Evolutionary conservation across 2,888 invertebrate species (phyloP), one percentile per base, ranked within the genome.

Genomic region (Oscheius sp.): DNA sequence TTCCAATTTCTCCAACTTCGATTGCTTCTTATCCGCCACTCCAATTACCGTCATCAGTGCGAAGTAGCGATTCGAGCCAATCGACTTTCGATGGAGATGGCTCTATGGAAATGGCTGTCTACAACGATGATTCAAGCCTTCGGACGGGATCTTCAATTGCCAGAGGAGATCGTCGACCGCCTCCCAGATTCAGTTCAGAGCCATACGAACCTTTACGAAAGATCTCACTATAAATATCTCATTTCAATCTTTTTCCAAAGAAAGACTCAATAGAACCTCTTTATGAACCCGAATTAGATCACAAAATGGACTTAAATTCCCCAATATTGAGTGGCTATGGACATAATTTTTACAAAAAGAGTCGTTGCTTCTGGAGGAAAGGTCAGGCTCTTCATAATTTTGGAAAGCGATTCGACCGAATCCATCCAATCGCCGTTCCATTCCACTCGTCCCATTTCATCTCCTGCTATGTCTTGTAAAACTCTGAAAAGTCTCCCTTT

Each of bases 301-400:
- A 48, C 48, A 20, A 20, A 33, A 37, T 37, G 20, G 27, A 61
- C 42, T 20, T 57, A 57, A 4, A 20, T n/a, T 20, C 61, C 72
- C 52, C 74, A 76, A 65, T 77, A 77, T n/a, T 71, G 63, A 20
- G 65, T 72, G 6, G 77, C 72, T 34, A 77, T 75, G 23, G 74
- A 72, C 52, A 71, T 72, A 61, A 77, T 65, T 46, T 61, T 31
- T 1, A 73, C 70, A 53, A 75, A 69, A 23, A 65, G 64, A 23
- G 68, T 50, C 27, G 73, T 71, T 42, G 68, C 61, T 63, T 72
- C 65, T 25, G 72, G 57, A 27, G 65, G 61, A 31, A 74, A 65
- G n/a, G 73, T 55, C 5, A 73, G 31, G 31, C 50, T 45, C 6
- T 53, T 61, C 12, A 66, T 70, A 1, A 65, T 65, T 63, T 55